Evolutionary conservation across 2,113 vertebrate genomes (phyloP).

Genomic region (Laterallus jamaicensis): DNA sequence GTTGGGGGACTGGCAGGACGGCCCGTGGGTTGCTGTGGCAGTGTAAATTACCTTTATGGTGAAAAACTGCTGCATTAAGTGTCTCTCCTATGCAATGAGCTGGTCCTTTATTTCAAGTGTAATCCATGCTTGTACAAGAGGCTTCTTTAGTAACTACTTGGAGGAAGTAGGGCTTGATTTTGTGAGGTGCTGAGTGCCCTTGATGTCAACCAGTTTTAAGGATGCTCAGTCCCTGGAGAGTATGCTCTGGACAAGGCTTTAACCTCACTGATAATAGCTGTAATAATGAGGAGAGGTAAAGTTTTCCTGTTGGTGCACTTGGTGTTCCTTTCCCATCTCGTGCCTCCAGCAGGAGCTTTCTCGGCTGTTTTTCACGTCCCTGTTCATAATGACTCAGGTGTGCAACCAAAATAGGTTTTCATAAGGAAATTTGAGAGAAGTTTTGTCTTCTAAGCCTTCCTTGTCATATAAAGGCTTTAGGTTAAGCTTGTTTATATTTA

Average conservation of each 20-base stretch:
- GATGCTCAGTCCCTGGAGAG: background rate
- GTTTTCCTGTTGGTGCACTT: background rate
- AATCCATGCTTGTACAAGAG: background rate
- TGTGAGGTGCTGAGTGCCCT: background rate
- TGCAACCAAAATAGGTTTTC: background rate
- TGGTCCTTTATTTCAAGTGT: background rate
- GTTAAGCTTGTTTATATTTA: background rate
- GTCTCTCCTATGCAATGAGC: accelerated
- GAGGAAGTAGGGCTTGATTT: background rate
- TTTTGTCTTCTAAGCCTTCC: background rate
- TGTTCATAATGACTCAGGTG: background rate
- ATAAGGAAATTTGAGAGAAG: background rate
- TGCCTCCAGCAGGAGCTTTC: background rate
- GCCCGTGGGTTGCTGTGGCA: background rate
- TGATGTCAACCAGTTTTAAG: background rate
- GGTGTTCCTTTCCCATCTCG: background rate
- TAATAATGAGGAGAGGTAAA: background rate
- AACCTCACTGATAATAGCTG: background rate
- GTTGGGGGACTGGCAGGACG: background rate
- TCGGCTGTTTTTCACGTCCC: background rate
- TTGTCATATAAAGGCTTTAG: background rate
- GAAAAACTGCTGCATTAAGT: background rate
- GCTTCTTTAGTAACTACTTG: background rate
- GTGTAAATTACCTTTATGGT: background rate
- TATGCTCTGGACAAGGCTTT: background rate